These are phyloP conservation scores for Rutilus rutilus DNA, from an alignment of 2,113 vertebrate species.

Conservation along the genomic window DNA sequence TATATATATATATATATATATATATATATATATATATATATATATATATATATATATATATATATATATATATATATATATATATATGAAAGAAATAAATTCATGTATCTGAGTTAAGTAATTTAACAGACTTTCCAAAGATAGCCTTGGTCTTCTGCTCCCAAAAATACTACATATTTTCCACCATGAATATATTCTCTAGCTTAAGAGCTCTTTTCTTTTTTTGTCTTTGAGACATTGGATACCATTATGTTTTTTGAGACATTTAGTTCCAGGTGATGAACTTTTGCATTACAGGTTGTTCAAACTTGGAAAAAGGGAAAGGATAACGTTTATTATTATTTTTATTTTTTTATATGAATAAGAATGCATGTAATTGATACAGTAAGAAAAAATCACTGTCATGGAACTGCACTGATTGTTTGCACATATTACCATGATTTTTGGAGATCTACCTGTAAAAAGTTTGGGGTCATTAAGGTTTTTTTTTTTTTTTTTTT, in stretches of 20 bases:
- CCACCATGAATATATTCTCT: background rate
- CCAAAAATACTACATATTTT: background rate
- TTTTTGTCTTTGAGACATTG: background rate
- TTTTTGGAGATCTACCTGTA: background rate
- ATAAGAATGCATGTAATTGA: background rate
- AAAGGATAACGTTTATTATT: too few relatives aligned
- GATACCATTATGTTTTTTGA: background rate
- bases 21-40: background rate
- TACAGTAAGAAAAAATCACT: background rate
- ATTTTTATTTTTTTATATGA: too few relatives aligned
- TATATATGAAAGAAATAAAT: background rate
- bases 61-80: background rate
- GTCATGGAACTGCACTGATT: background rate
- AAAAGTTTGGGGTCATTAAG: background rate
- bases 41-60: background rate
- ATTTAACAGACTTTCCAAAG: background rate
- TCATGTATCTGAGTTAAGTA: background rate
- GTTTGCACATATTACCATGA: background rate
- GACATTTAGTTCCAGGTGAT: background rate
- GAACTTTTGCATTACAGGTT: background rate
- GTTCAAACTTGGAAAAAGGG: background rate
- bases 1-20: background rate
- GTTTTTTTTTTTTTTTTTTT: background rate
- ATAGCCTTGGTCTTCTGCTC: background rate
- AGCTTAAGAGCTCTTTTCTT: background rate